Conservation (phyloP, 1,140 invertebrate genomes). For the Sinonovacula constricta region DNA sequence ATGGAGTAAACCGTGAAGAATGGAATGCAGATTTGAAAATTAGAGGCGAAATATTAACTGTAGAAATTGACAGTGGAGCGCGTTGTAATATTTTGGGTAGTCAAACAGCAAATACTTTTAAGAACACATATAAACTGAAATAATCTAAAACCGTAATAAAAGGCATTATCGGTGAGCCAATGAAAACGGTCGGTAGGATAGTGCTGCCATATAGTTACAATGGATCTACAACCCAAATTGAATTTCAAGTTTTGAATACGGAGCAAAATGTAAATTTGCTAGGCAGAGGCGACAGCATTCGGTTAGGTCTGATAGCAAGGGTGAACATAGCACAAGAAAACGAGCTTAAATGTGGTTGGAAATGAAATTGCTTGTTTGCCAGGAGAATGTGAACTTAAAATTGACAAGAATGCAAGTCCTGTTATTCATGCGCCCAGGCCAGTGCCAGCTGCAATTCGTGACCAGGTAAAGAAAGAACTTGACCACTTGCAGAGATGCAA, state of each 20-base stretch:
- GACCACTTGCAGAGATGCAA: slow-evolving; percentile 47
- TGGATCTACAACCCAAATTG: neutral
- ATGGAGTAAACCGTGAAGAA: neutral
- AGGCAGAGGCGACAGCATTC: slow-evolving; percentile 17
- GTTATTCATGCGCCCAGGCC: slow-evolving; percentile 61
- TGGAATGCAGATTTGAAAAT: slow-evolving; percentile 25
- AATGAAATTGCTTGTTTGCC: slow-evolving; percentile 49
- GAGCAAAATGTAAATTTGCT: slow-evolving; percentile 5
- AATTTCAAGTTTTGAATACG: slow-evolving; percentile 43
- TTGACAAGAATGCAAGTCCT: slow-evolving; percentile 55
- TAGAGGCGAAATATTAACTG: neutral
- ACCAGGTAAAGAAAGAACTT: slow-evolving; percentile 53
- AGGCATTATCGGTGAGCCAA: slow-evolving; percentile 19
- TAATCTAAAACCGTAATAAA: slow-evolving; percentile 19
- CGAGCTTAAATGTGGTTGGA: slow-evolving; percentile 39
- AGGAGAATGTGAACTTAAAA: slow-evolving; percentile 61
- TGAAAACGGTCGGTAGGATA: slow-evolving; percentile 27
- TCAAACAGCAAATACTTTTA: slow-evolving; percentile 16
- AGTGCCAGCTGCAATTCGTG: slow-evolving; percentile 61
- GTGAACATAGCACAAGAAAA: neutral
- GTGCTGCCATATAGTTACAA: slow-evolving; percentile 34
- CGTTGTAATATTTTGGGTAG: slow-evolving; percentile 28
- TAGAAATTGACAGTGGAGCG: slow-evolving; percentile 49
- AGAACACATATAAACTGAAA: neutral
- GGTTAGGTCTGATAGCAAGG: slow-evolving; percentile 31